Evolutionary conservation across 2,113 vertebrate genomes (phyloP).

Genomic region (Sclerurus mexicanus): DNA sequence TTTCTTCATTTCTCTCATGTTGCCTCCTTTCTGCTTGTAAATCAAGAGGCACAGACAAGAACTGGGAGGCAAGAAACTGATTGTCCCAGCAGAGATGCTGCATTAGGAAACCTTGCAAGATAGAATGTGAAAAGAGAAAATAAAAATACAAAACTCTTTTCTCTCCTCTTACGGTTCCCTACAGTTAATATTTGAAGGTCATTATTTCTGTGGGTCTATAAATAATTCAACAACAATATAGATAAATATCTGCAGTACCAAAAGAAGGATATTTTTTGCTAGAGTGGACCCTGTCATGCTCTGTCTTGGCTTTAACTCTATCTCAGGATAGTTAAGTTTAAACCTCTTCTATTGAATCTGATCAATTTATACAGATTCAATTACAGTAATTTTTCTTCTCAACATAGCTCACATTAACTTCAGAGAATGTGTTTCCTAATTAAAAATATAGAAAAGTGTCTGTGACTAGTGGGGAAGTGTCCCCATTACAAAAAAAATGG

Average conservation of each 20-base stretch:
- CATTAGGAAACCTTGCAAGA: neutral
- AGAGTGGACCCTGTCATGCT: accelerated
- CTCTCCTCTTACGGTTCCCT: neutral
- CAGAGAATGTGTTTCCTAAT: neutral
- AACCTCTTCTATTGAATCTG: neutral
- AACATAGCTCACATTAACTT: neutral
- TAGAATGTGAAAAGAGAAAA: neutral
- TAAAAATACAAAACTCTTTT: neutral
- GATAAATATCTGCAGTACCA: neutral
- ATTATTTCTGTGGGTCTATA: neutral
- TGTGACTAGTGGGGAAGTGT: neutral
- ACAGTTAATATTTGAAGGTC: neutral
- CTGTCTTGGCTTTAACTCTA: neutral
- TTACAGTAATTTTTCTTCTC: neutral
- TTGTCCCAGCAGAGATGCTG: neutral
- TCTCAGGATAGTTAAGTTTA: neutral
- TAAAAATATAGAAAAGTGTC: neutral
- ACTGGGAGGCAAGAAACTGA: neutral
- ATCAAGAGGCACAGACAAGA: neutral
- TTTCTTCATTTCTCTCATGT: neutral
- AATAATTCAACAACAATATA: neutral
- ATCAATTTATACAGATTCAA: neutral
- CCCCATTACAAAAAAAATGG: neutral
- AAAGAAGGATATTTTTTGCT: neutral
- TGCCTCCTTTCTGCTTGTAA: neutral